Conservation (phyloP, 1,140 invertebrate genomes). For the Acromyrmex heyeri region DNA sequence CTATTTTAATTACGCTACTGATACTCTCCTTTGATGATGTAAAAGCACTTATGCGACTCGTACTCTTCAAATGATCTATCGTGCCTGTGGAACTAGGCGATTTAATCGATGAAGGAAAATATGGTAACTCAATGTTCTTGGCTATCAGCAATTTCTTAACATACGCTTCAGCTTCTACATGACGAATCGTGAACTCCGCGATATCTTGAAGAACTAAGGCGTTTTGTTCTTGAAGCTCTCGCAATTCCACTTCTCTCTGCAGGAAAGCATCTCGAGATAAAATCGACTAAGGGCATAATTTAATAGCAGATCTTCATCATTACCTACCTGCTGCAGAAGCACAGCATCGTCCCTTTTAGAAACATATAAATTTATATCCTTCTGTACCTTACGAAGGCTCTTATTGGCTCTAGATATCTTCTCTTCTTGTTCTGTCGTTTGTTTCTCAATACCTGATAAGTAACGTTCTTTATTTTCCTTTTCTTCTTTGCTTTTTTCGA, state of each 20-base stretch:
- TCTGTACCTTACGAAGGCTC: constrained; percentile 78
- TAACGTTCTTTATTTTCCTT: constrained; percentile 77
- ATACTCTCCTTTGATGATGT: constrained; percentile 76
- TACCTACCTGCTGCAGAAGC: constrained; percentile 81
- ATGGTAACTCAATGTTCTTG: constrained; percentile 80
- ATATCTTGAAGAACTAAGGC: constrained; percentile 81
- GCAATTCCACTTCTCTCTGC: constrained; percentile 81
- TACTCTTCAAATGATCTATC: constrained; percentile 64
- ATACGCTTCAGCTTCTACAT: constrained; percentile 83
- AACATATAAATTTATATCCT: constrained; percentile 78
- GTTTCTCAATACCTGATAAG: constrained; percentile 77
- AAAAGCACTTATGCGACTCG: constrained; percentile 60
- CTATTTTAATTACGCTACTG: constrained; percentile 76
- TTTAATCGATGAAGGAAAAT: constrained; percentile 72
- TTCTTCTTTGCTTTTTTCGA: constrained; percentile 77
- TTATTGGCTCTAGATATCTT: constrained; percentile 82
- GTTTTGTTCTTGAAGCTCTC: constrained; percentile 83
- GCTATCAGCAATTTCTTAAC: constrained; percentile 81
- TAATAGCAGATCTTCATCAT: constrained; percentile 6
- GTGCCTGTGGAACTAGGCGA: constrained; percentile 71
- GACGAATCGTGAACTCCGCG: constrained; percentile 83
- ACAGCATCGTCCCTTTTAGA: constrained; percentile 76
- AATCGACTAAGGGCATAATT: background rate
- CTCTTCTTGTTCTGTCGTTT: constrained; percentile 80
- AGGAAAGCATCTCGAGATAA: constrained; percentile 25